Evolutionary conservation across 2,797 vertebrate genomes (phyloP), one percentile per base, ranked within the genome.

Genomic region (Pogonophryne albipinna): DNA sequence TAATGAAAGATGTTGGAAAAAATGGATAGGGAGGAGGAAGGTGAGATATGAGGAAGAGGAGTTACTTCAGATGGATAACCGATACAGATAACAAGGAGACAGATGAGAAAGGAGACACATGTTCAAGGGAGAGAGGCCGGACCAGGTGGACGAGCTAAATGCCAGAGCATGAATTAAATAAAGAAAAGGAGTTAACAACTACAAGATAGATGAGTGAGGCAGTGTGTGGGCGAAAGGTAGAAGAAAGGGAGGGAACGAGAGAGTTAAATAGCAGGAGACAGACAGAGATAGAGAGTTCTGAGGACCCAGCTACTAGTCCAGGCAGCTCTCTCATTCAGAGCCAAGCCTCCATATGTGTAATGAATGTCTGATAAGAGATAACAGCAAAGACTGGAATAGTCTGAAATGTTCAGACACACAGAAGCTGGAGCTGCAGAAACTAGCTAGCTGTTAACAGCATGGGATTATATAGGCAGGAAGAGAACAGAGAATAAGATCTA

Each of bases 271-370:
- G 64, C 66, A 74, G 86, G 82, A 87, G 73, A 77, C 71, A 75
- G 70, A 80, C 71, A 56, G 58, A 81, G 73, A 90, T 61, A 84
- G 77, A 85, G 76, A 88, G 87, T 91, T 88, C 77, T 83, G 72
- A 86, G 81, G 61, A 80, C 58, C 47, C 74, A 62, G 82, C 80
- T 89, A 88, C 89, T 78, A 67, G 80, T 79, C 49, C 77, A 86
- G 77, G 84, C 75, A 81, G 80, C 80, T 76, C 80, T 87, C 87
- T 86, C 79, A 84, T 77, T 85, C 49, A 7, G 73, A 91, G 85
- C 89, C 90, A 90, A 84, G 0, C 42, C 70, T 85, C 84, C 85
- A 85, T 42, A 85, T 87, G 80, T 87, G 75, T 61, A 87, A 82
- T 86, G 67, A 87, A 86, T 44, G 59, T 52, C 79, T 72, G 71